Evolutionary conservation across 37 sponge, comb jelly and placozoan species (phyloP).

Genomic region (Dysidea cf. avara): DNA sequence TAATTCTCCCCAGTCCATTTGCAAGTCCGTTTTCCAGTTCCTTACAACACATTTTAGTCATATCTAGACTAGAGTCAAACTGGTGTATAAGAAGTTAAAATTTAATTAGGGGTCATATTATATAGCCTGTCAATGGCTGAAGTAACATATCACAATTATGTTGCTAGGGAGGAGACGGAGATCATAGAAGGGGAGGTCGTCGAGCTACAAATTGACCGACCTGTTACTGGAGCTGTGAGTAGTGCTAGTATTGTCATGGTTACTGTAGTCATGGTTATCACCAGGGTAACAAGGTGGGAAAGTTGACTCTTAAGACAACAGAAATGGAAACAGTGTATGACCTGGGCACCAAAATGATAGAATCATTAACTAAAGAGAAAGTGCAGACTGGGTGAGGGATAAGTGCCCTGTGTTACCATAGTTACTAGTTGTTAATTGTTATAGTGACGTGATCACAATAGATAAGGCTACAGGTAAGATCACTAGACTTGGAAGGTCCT

Average conservation of each 20-base stretch:
- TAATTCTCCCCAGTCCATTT: too few relatives aligned
- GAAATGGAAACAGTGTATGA: constrained; percentile 99
- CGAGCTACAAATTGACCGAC: constrained; percentile 95
- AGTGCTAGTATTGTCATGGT: background rate
- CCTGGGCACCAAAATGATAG: constrained; percentile 97
- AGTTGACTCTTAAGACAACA: constrained; percentile 96
- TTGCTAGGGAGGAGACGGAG: constrained; percentile 92
- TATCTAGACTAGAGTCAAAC: background rate
- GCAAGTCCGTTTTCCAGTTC: too few relatives aligned
- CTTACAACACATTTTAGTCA: background rate
- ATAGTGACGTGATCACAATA: constrained; percentile 93
- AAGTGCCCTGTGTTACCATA: background rate
- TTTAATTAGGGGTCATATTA: background rate
- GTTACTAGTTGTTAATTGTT: background rate
- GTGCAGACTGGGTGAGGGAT: constrained; percentile 85
- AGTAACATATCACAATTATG: too few relatives aligned
- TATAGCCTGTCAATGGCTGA: background rate
- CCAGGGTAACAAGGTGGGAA: constrained; percentile 92
- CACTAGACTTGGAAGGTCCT: constrained; percentile 87
- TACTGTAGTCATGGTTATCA: background rate
- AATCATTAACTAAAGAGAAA: constrained; percentile 94
- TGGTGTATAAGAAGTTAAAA: background rate
- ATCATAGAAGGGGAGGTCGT: constrained; percentile 99
- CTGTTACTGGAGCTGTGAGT: constrained; percentile 88
- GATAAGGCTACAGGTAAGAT: constrained; percentile 95